Percentiles rank a stretch among this genome's conserved stretches.
phyloP scores from a whole-genome alignment of 2,113 vertebrate genomes.

The Triplophysa tibetana region DNA sequence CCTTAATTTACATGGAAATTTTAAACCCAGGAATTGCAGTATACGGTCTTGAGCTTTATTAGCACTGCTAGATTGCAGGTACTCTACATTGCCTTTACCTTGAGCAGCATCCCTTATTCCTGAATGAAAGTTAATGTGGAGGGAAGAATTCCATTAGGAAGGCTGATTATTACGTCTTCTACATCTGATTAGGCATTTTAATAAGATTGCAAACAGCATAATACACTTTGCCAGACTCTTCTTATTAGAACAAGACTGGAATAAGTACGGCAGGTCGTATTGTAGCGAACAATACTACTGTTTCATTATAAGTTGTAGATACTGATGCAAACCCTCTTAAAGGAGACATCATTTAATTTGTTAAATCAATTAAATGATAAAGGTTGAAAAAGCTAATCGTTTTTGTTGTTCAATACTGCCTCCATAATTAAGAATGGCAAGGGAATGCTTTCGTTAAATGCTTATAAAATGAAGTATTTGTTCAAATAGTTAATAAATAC shows the following conservation, averaged over 20 bases:
- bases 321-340: constrained; percentile 23
- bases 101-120: constrained; percentile 36
- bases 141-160: constrained; percentile 55
- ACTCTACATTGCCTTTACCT: constrained; percentile 25
- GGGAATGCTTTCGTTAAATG: constrained; percentile 24
- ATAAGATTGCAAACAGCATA: constrained; percentile 57
- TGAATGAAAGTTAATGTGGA: constrained; percentile 34
- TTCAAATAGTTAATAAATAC: constrained; percentile 54
- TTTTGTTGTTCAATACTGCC: neutral
- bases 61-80: constrained; percentile 20
- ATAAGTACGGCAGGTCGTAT: constrained; percentile 44
- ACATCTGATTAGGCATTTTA: constrained; percentile 63
- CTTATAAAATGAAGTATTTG: constrained; percentile 3
- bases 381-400: neutral
- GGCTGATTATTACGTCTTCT: constrained; percentile 62
- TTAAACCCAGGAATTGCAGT: no score
- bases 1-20: constrained; percentile 43
- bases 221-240: neutral
- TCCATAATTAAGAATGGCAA: constrained; percentile 46
- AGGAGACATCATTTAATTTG: constrained; percentile 13
- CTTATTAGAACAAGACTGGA: constrained; percentile 48
- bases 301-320: constrained; percentile 42
- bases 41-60: no score
- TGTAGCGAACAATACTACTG: constrained; percentile 35
- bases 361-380: constrained; percentile 28